Base-by-base conservation (phyloP, 2,113 vertebrate species). In the Albula glossodonta region DNA sequence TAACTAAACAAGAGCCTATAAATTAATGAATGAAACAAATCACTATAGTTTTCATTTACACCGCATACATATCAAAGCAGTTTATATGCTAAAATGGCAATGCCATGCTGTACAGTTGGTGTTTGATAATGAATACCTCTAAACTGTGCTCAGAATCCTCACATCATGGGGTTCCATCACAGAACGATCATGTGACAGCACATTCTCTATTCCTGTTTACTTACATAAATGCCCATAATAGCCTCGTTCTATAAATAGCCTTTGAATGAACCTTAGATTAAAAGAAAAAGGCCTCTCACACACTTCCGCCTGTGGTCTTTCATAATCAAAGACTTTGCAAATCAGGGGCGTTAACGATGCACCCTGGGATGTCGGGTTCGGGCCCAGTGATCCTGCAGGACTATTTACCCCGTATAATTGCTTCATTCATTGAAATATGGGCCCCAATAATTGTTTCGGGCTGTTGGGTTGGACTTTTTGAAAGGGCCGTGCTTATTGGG, bases 401-500 rank as follows among this genome's bases (percentile, higher is more conserved):
- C 82, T 49, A 53, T 87, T 79, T 87, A 83, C 66, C 25, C 83
- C 80, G 49, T 51, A 84, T 88, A 87, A 88, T 88, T 88, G 83
- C 83, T 88, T 86, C 88, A 84, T 87, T 88, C 85, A 88, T 53
- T 48, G 31, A 86, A 86, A 83, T 70, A 77, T 79, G 63, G 56
- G 51, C 66, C 85, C 31, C 79, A 78, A 78, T 88, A 87, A 84
- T 87, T 88, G 83, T 84, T 85, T 85, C 78, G 12, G 63, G 17
- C 79, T 79, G 78, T 82, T 31, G 80, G 53, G 57, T 56, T 78
- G 63, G 51, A n/a, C 66, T 13, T 83, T 51, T 86, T 82, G 82
- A 83, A 86, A 86, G 80, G 31, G 60, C 50, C 9, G 78, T 49
- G 74, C 83, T 77, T 63, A 87, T 51, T 77, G 63, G 78, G 31